A percentile compares a stretch with the other conserved stretches of the same genome.
These are phyloP conservation scores for Lasius platythorax DNA, from an alignment of 2,888 invertebrate species.

Conservation along the genomic window DNA sequence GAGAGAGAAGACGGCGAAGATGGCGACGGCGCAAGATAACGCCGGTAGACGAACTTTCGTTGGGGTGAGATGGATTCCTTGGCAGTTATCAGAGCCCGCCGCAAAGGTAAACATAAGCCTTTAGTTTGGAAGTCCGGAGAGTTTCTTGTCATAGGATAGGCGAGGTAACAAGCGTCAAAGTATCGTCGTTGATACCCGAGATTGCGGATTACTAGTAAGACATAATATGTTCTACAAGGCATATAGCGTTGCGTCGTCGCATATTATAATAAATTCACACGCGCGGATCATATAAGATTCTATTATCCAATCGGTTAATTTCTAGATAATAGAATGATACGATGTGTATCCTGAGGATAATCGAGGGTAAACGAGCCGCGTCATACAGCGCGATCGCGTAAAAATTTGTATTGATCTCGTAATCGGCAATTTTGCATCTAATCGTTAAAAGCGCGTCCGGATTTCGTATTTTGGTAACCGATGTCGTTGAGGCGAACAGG, in stretches of 20 bases:
- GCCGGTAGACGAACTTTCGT: conserved; percentile 79
- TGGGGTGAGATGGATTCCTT: conserved; percentile 74
- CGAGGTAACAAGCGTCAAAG: conserved; percentile 55
- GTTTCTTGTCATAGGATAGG: conserved; percentile 55
- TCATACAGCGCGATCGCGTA: neutral
- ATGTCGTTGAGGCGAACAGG: conserved; percentile 57
- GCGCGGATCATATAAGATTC: neutral
- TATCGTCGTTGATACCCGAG: conserved; percentile 51
- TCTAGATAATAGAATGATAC: neutral
- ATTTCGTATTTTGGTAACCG: conserved; percentile 49
- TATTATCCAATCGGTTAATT: neutral
- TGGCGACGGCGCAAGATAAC: conserved; percentile 72
- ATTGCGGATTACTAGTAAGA: conserved; percentile 39
- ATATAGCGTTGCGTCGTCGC: neutral
- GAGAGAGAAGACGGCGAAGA: conserved; percentile 54
- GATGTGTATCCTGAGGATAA: neutral
- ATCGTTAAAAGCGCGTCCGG: conserved; percentile 3
- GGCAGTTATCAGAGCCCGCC: conserved; percentile 69
- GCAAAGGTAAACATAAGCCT: conserved; percentile 65
- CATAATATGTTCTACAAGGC: conserved; percentile 13
- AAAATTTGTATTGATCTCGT: neutral
- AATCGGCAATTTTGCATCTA: neutral
- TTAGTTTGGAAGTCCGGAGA: conserved; percentile 52
- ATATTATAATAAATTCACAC: conserved; percentile 5
- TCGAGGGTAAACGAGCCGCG: neutral